These are phyloP conservation scores for Platycheirus albimanus DNA, from an alignment of 2,888 invertebrate genomes.

Conservation along the genomic window DNA sequence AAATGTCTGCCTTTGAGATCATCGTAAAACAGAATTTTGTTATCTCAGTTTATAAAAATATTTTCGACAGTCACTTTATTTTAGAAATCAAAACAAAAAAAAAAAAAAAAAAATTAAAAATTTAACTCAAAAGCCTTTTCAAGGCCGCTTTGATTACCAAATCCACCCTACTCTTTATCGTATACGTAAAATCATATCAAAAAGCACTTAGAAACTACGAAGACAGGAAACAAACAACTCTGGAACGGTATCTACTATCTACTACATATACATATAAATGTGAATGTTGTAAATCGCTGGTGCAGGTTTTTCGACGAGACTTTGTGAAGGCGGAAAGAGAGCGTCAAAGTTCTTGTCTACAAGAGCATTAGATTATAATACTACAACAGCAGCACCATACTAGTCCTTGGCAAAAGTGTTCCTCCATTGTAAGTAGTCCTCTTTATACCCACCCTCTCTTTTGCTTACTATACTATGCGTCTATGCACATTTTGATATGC, in stretches of 20 bases:
- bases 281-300: constrained; percentile 45
- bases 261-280: constrained; percentile 2
- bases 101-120: background rate
- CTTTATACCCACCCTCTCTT: background rate
- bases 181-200: constrained; percentile 53
- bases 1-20: too few species aligned
- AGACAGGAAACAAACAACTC: constrained; percentile 65
- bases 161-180: constrained; percentile 13
- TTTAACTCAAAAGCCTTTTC: too few species aligned
- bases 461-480: too few species aligned
- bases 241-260: constrained; percentile 1
- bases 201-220: constrained; percentile 66
- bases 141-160: background rate
- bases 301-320: constrained; percentile 32
- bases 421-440: constrained; percentile 17
- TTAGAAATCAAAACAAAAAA: too few species aligned
- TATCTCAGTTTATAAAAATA: too few species aligned
- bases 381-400: constrained; percentile 26
- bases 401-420: constrained; percentile 46
- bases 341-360: constrained; percentile 72
- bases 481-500: constrained; percentile 32
- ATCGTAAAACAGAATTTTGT: too few species aligned
- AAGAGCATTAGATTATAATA: constrained; percentile 73
- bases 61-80: too few species aligned
- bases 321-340: constrained; percentile 31